Base-by-base conservation (phyloP, 2,113 vertebrate species). In the Chinchilla lanigera region DNA sequence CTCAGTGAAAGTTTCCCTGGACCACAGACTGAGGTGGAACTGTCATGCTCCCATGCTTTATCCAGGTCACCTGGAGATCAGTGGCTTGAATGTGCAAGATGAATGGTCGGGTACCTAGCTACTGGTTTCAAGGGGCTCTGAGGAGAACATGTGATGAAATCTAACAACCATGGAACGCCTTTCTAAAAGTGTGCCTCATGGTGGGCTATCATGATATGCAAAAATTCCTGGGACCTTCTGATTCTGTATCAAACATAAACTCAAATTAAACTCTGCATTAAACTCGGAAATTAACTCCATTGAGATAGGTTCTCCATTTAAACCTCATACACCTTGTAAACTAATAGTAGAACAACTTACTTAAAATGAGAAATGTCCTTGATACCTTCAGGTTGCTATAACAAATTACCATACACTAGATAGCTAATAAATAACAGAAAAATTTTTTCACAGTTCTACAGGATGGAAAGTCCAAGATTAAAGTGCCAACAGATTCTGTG, bases 201-300 rank as follows among this genome's bases (percentile, higher is more conserved):
- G 52, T 93, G 67, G 9, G 7, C 85, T 73, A 58, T 41, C 11
- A 20, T 71, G 14, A 73, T 0, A 47, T 17, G 41, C 7, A 71
- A 50, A 44, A 3, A 67, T n/a, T 28, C 24, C 73, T 75, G 83
- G 47, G 90, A 94, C 22, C 13, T 92, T 22, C 80, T 75, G 38
- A 81, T 89, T 38, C 41, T 89, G 33, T 54, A 81, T 44, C 81
- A 85, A 78, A 94, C 41, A 63, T 47, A 77, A 96, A 50, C 47
- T 50, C 47, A 50, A 50, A 22, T 44, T 93, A 86, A 61, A 20
- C 60, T 50, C 47, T 61, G 35, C 7, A 69, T 20, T 69, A 69
- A 69, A 69, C 67, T 69, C 35, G 20, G 44, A n/a, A 77, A 38
- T 24, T 67, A 71, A 71, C 44, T 60, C 63, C n/a, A 90, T 58